Percentiles rank a stretch among this genome's conserved stretches.
Evolutionary conservation across 2,888 invertebrate genomes (phyloP).

Genomic region (Thereva nobilitata): DNA sequence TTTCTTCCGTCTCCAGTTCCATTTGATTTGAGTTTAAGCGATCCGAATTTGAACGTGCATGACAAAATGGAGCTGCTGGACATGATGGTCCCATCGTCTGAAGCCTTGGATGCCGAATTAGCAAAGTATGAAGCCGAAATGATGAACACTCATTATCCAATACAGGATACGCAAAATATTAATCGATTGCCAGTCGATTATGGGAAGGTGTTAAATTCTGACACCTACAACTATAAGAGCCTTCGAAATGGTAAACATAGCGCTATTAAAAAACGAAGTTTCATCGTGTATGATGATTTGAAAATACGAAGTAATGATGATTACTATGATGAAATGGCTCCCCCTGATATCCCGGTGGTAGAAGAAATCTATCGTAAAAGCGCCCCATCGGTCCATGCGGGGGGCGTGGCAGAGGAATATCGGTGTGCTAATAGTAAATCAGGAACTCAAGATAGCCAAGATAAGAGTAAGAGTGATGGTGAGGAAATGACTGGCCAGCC

Average conservation of each 20-base stretch:
- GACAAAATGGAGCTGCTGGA: slow-evolving; percentile 44
- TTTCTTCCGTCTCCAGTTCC: too few species aligned
- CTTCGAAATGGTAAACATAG: slow-evolving; percentile 1
- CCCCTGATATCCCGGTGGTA: too few species aligned
- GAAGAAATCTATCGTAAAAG: too few species aligned
- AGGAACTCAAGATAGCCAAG: background rate
- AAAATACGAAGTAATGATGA: slow-evolving; percentile 41
- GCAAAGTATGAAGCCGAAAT: slow-evolving; percentile 39
- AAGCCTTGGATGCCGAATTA: slow-evolving; percentile 23
- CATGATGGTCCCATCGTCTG: slow-evolving; percentile 36
- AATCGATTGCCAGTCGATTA: too few species aligned
- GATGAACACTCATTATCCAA: slow-evolving; percentile 28
- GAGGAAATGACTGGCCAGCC: slow-evolving; percentile 39
- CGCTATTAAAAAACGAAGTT: slow-evolving; percentile 39
- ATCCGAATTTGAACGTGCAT: slow-evolving; percentile 42
- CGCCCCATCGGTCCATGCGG: too few species aligned
- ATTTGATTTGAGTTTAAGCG: slow-evolving; percentile 27
- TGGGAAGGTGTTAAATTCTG: too few species aligned
- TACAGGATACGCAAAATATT: too few species aligned
- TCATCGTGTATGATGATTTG: slow-evolving; percentile 44
- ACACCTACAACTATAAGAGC: too few species aligned
- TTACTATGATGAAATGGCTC: slow-evolving; percentile 39
- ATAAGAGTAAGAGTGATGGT: slow-evolving; percentile 8
- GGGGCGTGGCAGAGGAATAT: too few species aligned
- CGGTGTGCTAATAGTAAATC: background rate